Evolutionary conservation across 2,888 invertebrate species (phyloP).

Genomic region (Tenthredo amoena): DNA sequence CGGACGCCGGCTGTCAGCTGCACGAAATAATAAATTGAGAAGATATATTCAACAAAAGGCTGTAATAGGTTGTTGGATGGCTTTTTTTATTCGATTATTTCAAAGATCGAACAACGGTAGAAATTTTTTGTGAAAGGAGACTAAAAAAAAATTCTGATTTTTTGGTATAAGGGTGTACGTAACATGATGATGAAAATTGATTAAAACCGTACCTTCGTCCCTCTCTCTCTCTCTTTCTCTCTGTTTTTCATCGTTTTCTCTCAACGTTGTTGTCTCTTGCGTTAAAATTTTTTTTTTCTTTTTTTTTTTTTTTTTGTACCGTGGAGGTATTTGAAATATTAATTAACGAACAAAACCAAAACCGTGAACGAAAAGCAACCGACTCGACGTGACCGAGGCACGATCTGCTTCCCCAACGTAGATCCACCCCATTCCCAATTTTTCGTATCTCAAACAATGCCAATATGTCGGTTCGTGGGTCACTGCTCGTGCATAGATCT

Average conservation of each 20-base stretch:
- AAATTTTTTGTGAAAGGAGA: not conserved
- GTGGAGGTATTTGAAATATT: not conserved
- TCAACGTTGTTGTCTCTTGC: not conserved
- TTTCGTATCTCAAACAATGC: constrained; percentile 74
- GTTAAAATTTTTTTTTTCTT: not conserved
- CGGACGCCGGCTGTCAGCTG: constrained; percentile 22
- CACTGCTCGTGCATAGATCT: constrained; percentile 69
- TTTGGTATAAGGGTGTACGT: not conserved
- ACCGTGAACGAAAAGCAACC: not conserved
- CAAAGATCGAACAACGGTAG: not conserved
- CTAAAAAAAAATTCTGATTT: not conserved
- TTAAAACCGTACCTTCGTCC: not conserved
- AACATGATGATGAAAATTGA: not conserved
- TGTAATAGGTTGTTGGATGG: not conserved
- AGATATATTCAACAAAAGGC: not conserved
- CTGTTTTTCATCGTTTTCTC: not conserved
- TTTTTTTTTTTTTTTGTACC: not conserved
- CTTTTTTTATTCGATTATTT: not conserved
- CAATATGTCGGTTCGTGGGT: constrained; percentile 75
- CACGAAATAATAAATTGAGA: not conserved
- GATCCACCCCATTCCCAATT: constrained; percentile 55
- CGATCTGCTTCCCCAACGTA: not conserved
- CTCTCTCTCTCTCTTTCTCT: not conserved
- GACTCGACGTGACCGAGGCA: not conserved
- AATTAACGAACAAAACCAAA: constrained; percentile 13